Evolutionary conservation across 2,113 vertebrate genomes (phyloP).

Genomic region (Phainopepla nitens): DNA sequence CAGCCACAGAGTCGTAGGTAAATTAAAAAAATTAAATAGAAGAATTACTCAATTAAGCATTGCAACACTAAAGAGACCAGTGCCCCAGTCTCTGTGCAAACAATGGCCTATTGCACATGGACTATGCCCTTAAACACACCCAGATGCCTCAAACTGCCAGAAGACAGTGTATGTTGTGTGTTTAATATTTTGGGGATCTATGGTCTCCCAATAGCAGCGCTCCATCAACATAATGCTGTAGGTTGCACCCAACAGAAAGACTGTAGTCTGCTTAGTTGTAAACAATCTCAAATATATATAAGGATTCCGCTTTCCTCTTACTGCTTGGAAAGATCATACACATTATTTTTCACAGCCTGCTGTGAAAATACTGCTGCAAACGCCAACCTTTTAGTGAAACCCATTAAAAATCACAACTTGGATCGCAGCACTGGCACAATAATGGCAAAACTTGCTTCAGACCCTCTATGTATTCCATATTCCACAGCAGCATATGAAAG

Average conservation of each 20-base stretch:
- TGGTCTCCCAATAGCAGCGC: background rate
- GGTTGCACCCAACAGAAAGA: background rate
- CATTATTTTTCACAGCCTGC: background rate
- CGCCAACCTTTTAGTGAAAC: background rate
- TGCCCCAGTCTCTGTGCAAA: background rate
- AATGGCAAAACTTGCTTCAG: background rate
- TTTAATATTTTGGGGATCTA: background rate
- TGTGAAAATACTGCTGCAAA: background rate
- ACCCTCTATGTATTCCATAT: no score
- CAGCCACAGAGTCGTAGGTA: fast-evolving
- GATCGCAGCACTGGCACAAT: background rate
- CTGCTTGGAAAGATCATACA: background rate
- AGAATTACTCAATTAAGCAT: background rate
- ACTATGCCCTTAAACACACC: background rate
- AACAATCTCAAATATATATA: background rate
- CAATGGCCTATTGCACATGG: background rate
- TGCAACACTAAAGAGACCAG: background rate
- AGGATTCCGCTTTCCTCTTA: background rate
- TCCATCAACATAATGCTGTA: background rate
- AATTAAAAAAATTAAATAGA: background rate
- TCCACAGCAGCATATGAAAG: background rate
- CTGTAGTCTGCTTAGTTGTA: background rate
- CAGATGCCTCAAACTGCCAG: background rate
- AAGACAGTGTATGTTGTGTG: background rate
- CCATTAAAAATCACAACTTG: background rate